phyloP scores from a whole-genome alignment of 1,140 invertebrate genomes.

The Procambarus virginalis region DNA sequence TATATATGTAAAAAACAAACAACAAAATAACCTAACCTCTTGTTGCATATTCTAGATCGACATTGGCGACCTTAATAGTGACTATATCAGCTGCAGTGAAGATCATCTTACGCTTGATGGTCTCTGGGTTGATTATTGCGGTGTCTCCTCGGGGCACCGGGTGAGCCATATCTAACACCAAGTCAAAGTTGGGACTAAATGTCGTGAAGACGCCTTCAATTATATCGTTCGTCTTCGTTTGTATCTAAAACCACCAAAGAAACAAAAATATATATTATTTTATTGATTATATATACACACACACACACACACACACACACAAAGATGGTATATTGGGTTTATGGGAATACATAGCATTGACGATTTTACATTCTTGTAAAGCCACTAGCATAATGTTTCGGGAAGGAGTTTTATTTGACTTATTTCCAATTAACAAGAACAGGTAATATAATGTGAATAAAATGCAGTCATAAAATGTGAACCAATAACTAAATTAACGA shows the following conservation, averaged over 20 bases:
- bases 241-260: constrained; percentile 32
- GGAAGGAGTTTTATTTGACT: too few species aligned
- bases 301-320: too few species aligned
- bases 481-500: too few species aligned
- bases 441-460: too few species aligned
- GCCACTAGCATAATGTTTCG: too few species aligned
- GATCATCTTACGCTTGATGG: constrained; percentile 80
- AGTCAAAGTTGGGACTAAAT: constrained; percentile 62
- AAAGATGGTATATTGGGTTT: too few species aligned
- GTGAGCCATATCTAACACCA: constrained; percentile 56
- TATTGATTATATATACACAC: too few species aligned
- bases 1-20: neutral
- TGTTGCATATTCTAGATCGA: constrained; percentile 90
- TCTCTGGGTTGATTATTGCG: constrained; percentile 42
- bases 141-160: constrained; percentile 28
- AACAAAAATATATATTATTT: neutral
- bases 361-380: too few species aligned
- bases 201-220: constrained; percentile 56
- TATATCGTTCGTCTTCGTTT: constrained; percentile 59
- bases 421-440: too few species aligned
- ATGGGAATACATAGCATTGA: too few species aligned
- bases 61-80: constrained; percentile 84
- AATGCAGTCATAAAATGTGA: too few species aligned
- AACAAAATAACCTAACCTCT: constrained; percentile 76
- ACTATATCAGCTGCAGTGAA: constrained; percentile 89